Evolutionary conservation across 2,113 vertebrate genomes (phyloP), one percentile per base, ranked within the genome.

Genomic region (Acrocephalus kingi): DNA sequence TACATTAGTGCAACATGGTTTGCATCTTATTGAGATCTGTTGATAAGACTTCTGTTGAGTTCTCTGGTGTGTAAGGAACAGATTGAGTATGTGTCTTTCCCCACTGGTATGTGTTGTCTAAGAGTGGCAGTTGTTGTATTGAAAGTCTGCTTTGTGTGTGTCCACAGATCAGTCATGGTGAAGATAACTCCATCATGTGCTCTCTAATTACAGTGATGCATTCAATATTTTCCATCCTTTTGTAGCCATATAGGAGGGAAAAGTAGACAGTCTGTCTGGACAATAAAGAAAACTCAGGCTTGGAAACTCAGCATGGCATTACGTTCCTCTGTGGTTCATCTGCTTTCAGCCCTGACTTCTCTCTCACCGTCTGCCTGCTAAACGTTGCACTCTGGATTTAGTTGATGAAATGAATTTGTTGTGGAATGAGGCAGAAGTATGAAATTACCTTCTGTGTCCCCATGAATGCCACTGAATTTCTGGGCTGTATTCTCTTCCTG

Each of bases 191-290:
- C 22, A 37, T 93, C 68, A 84, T 14, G 6, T 87, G 61, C 55
- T 95, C 18, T 87, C 23, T 89, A 59, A 92, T 89, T 74, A 58
- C 48, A 84, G 63, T 12, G 37, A 8, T 84, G 35, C 52, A 35
- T 89, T 89, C 64, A 89, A 21, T 91, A 43, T 77, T 95, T 95
- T 95, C 73, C 73, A 74, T 95, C 51, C 59, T 46, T 84, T 78
- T 1, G 0, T 78, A 79, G 82, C 54, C 21, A 33, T 17, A 1
- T 48, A 87, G 75, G 35, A 74, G 18, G 52, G 39, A 15, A 72
- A 84, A n/a, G 52, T 39, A 81, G 61, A 55, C 59, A 66, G 37
- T 54, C 41, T 86, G 5, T 66, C 77, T 84, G 48, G 30, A 83
- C 14, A n/a, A 31, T 59, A 62, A 91, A 55, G 35, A 27, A 84